Evolutionary conservation across 2,888 invertebrate species (phyloP).

Genomic region (Papilio gigon): DNA sequence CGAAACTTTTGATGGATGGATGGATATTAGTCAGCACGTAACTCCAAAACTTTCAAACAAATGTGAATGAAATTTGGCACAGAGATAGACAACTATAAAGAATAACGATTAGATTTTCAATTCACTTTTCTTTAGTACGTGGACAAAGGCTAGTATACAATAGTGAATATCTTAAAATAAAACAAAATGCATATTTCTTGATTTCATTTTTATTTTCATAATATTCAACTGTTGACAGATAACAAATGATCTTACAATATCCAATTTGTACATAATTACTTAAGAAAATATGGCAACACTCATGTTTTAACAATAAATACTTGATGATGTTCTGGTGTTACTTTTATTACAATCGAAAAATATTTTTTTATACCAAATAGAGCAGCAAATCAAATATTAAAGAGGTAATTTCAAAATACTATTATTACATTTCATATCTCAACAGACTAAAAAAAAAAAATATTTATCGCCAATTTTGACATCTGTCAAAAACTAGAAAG

Average conservation of each 20-base stretch:
- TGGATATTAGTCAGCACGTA: no score
- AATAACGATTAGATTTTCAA: no score
- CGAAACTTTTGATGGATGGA: no score
- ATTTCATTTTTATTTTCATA: slow-evolving; percentile 80
- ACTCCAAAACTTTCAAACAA: no score
- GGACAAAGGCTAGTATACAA: no score
- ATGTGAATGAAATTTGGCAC: no score
- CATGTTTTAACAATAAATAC: slow-evolving; percentile 80
- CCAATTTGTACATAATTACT: slow-evolving; percentile 82
- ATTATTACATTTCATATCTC: slow-evolving; percentile 24
- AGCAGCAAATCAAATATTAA: slow-evolving; percentile 32
- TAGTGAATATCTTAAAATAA: slow-evolving; percentile 34
- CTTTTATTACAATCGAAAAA: slow-evolving; percentile 38
- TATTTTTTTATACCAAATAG: slow-evolving; percentile 23
- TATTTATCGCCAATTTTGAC: slow-evolving; percentile 45
- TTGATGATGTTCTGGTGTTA: slow-evolving; percentile 52
- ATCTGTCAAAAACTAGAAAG: slow-evolving; percentile 48
- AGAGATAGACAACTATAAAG: no score
- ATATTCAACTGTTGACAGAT: slow-evolving; percentile 83
- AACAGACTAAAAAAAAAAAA: slow-evolving; percentile 34
- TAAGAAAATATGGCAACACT: slow-evolving; percentile 83
- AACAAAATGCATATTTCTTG: slow-evolving; percentile 61
- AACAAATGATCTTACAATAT: slow-evolving; percentile 82
- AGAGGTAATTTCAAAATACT: slow-evolving; percentile 41
- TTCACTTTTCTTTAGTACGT: no score